Evolutionary conservation across 2,113 vertebrate genomes (phyloP).

Genomic region (Oriolus oriolus): DNA sequence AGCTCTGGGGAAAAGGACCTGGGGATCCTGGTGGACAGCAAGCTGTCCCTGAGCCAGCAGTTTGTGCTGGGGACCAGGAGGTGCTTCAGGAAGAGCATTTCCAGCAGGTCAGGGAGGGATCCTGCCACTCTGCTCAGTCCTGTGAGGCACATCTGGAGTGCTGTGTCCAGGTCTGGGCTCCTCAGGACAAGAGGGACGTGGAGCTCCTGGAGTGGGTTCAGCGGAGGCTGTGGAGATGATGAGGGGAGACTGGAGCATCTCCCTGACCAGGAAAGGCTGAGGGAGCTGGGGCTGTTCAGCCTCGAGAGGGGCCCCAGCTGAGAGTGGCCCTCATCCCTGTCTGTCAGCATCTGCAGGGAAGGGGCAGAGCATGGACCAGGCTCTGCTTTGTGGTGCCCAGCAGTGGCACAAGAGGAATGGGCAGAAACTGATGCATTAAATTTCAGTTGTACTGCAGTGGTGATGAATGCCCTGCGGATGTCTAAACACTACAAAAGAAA

Average conservation of each 20-base stretch:
- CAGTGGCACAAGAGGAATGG: not conserved
- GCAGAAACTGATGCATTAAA: not conserved
- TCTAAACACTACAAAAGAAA: not conserved
- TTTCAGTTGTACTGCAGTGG: not conserved
- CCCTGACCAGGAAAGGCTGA: not conserved
- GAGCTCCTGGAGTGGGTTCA: not conserved
- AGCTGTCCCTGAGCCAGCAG: not conserved
- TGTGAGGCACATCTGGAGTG: not conserved
- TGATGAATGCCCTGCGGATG: not conserved
- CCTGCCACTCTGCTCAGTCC: not conserved
- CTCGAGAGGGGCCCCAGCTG: not conserved
- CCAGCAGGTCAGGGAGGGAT: not conserved
- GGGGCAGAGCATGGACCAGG: not conserved
- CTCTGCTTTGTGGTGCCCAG: not conserved
- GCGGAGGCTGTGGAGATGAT: not conserved
- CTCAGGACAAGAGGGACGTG: not conserved
- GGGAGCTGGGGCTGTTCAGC: not conserved
- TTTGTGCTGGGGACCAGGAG: not conserved
- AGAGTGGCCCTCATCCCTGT: not conserved
- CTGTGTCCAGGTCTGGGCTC: not conserved
- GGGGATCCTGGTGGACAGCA: not conserved
- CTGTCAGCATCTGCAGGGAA: not conserved
- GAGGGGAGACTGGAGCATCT: not conserved
- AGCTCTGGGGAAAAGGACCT: not conserved
- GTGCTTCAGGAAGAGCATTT: not conserved